Evolutionary conservation across 2,797 vertebrate species (phyloP).

Genomic region (Coregonus suidteri): DNA sequence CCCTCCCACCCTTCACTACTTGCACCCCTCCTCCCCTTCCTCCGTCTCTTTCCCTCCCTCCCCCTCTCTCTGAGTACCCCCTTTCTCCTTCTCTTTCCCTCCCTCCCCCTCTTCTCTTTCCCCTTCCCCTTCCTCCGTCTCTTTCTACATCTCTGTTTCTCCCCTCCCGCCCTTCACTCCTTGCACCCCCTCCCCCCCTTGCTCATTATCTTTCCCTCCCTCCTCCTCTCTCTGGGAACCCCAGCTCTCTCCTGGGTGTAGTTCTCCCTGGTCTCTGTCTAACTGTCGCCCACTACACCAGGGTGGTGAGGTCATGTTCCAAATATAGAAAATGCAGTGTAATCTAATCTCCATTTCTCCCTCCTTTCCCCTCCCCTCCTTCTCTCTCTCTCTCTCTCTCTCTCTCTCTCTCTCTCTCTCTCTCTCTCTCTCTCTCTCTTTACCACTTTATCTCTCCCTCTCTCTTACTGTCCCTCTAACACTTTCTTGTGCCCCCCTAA

Average conservation of each 20-base stretch:
- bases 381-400: background rate
- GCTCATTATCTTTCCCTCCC: background rate
- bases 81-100: background rate
- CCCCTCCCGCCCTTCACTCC: background rate
- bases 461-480: slow-evolving; percentile 5
- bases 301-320: slow-evolving; percentile 37
- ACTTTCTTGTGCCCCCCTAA: slow-evolving; percentile 10
- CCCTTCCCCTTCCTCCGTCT: no score
- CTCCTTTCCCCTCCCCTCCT: background rate
- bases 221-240: background rate
- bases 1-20: background rate
- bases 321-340: slow-evolving; percentile 47
- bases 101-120: background rate
- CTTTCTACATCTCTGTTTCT: background rate
- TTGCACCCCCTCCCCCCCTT: background rate
- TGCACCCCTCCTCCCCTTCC: no score
- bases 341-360: slow-evolving; percentile 36
- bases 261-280: slow-evolving; percentile 34
- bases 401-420: slow-evolving; percentile 7
- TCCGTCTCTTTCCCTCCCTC: background rate
- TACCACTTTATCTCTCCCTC: background rate
- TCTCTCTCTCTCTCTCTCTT: background rate
- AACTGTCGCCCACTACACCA: slow-evolving; percentile 29
- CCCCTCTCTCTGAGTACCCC: background rate
- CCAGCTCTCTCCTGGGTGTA: slow-evolving; percentile 22